Base-by-base conservation (phyloP, 2,888 invertebrate species). In the Dasypogon diadema region DNA sequence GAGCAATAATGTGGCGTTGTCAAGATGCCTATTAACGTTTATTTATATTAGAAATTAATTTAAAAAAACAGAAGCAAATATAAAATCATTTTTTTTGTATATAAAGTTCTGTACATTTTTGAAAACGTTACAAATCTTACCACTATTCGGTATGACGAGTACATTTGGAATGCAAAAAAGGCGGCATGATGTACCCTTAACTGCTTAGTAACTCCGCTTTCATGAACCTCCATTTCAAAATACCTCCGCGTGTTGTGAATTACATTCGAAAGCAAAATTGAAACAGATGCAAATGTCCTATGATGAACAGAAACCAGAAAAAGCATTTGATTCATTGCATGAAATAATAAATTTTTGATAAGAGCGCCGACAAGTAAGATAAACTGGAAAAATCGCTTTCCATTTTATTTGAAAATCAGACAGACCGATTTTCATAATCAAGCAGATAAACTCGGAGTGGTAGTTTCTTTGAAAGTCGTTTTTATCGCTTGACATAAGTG, bases 311-410 rank as follows among this genome's bases (percentile, higher is more conserved):
- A 42, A 42, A 6, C n/a, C n/a, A 14, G 34, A 34, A 30, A 60
- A 60, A 37, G 37, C 6, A 12, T 58, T 58, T 58, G 16, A 26
- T 56, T 22, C 14, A 2, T 18, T 37, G 16, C 16, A 60, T 60
- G 60, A 10, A 60, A 22, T 65, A 65, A 65, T 65, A 46, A 48
- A 21, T 48, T 37, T 60, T 60, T 60, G 14, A 12, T 30, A 10
- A 37, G 21, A 37, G 18, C n/a, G 37, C 21, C 16, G 21, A 37
- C 37, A 73, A 42, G 48, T 56, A 55, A 21, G 10, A 79, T 79
- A 83, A 82, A 81, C 80, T 82, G 82, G 83, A 83, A 83, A 83
- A 84, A 84, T 84, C 82, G 83, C 83, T 84, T 84, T 84, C 83
- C 83, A 84, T 84, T 83, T 83, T 82, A 80, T 60, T 58, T 74